Base-by-base conservation (phyloP, 1,140 invertebrate genomes). In the Ooceraea biroi region DNA sequence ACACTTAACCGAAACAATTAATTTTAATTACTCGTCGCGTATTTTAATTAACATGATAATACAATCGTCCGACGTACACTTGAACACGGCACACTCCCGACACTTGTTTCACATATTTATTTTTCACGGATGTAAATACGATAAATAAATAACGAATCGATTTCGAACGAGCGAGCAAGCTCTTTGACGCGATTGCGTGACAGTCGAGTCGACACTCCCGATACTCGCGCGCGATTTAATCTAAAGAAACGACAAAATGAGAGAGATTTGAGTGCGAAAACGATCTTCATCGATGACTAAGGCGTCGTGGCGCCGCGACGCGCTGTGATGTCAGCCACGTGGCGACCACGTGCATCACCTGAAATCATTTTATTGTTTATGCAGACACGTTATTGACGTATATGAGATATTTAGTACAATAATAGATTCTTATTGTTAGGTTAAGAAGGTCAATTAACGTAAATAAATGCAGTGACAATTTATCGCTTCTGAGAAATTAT, bases 401-500 rank as follows among this genome's bases (percentile, higher is more conserved):
- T 5, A 19, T 11, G 7, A 55, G 8, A 22, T 11, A 14, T 17
- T 19, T 22, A 71, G n/a, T 71, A 5, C 10, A 57, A 22, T n/a
- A 72, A 72, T 36, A 7, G 36, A 36, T 36, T 36, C 7, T 36
- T 36, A 36, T 36, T 7, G 36, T 36, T 36, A 7, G 36, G 7
- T 7, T 36, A 36, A 36, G 7, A 36, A 36, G 36, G 36, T 36
- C 36, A 36, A 36, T 36, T 7, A 36, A 7, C 36, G 36, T 7
- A 36, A 36, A 8, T 57, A 72, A 36, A 36, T 57, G 22, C 22
- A 57, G 12, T 14, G 41, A 58, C n/a, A 14, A 73, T 41, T 73
- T 73, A 73, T 73, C 19, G 19, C 19, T 73, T 73, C 19, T 73
- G 41, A 73, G 30, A 44, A 22, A 58, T 52, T 58, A 41, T 10